Conservation (phyloP, 2,888 invertebrate species). For the Andrena marginata region DNA sequence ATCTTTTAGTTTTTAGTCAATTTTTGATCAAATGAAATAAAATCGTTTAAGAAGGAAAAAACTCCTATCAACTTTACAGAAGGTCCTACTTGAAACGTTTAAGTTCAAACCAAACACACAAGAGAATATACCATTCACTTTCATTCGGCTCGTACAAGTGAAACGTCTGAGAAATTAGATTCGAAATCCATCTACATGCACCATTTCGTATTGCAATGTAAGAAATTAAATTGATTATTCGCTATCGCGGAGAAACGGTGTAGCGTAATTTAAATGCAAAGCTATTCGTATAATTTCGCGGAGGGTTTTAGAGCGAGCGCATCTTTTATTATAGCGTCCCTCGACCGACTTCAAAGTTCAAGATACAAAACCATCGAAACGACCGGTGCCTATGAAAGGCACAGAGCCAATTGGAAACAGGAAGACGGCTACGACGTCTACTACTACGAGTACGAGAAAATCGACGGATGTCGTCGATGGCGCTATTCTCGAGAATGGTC, state of each 20-base stretch:
- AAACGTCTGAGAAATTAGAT: too few relatives aligned
- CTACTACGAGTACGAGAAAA: slow-evolving; percentile 31
- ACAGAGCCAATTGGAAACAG: slow-evolving; percentile 60
- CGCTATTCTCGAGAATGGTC: slow-evolving; percentile 57
- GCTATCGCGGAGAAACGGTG: not conserved
- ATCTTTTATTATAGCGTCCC: slow-evolving; percentile 54
- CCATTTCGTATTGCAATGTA: too few relatives aligned
- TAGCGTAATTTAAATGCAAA: not conserved
- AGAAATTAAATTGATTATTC: not conserved
- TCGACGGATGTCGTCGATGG: slow-evolving; percentile 66
- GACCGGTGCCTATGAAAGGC: slow-evolving; percentile 53
- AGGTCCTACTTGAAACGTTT: too few relatives aligned
- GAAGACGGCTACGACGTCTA: slow-evolving; percentile 39
- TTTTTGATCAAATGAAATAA: too few relatives aligned
- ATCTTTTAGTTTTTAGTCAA: too few relatives aligned
- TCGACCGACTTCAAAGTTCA: slow-evolving; percentile 61
- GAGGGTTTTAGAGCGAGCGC: slow-evolving; percentile 1
- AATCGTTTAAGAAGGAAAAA: too few relatives aligned
- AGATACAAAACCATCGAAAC: slow-evolving; percentile 63
- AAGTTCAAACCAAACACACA: too few relatives aligned
- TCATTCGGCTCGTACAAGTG: too few relatives aligned
- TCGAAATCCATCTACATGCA: too few relatives aligned
- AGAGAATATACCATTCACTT: too few relatives aligned
- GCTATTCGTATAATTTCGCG: not conserved
- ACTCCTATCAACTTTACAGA: too few relatives aligned